Conservation (phyloP, 1,140 invertebrate genomes). For the Drosophila novamexicana region DNA sequence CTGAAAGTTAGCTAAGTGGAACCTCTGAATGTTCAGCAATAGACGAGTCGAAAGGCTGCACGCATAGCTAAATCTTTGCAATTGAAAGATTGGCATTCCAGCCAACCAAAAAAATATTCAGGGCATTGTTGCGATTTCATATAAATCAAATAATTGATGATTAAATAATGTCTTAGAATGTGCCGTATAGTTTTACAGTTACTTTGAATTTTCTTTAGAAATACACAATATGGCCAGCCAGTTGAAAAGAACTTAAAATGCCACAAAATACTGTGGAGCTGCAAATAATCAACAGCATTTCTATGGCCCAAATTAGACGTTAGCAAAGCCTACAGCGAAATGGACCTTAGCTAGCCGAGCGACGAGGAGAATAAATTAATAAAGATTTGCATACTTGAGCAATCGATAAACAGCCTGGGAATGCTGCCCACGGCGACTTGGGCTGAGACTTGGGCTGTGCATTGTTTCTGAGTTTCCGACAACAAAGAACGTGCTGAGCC, state of each 20-base stretch:
- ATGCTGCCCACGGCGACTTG: conserved; percentile 2
- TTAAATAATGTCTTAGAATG: background rate
- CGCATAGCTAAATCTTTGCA: background rate
- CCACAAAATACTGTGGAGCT: conserved; percentile 1
- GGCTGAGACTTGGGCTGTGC: conserved; percentile 18
- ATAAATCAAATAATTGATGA: background rate
- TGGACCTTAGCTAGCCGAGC: conserved; percentile 19
- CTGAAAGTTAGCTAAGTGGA: conserved; percentile 32
- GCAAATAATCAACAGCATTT: background rate
- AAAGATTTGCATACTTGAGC: conserved; percentile 65
- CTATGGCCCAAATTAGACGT: conserved; percentile 3
- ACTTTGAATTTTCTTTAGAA: conserved; percentile 51
- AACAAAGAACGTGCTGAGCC: conserved; percentile 30
- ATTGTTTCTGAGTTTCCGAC: conserved; percentile 31
- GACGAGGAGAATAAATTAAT: conserved; percentile 72
- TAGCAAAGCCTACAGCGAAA: conserved; percentile 8
- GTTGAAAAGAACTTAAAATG: conserved; percentile 6
- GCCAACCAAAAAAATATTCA: background rate
- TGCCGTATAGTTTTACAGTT: conserved; percentile 59
- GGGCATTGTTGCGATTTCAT: background rate
- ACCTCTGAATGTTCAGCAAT: background rate
- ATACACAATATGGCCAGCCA: conserved; percentile 1
- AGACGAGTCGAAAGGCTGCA: background rate
- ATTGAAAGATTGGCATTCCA: background rate
- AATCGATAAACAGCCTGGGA: conserved; percentile 50